These are phyloP conservation scores for Dasypus novemcinctus DNA, from an alignment of 2,113 vertebrate species.

Conservation along the genomic window DNA sequence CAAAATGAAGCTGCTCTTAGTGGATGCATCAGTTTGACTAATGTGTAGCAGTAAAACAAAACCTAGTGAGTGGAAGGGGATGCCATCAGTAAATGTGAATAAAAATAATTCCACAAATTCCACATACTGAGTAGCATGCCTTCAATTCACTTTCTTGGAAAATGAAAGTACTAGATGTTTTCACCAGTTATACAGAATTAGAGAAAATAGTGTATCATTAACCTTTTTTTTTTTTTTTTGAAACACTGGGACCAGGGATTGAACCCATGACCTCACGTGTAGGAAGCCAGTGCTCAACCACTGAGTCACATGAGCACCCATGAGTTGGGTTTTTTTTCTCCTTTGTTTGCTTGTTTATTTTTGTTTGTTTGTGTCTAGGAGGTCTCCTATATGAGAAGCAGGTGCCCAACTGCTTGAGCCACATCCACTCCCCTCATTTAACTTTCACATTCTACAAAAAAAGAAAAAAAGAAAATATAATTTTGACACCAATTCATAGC, in stretches of 20 bases:
- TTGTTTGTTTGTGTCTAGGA: too few relatives aligned
- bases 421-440: too few relatives aligned
- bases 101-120: neutral
- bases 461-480: slow-evolving; percentile 38
- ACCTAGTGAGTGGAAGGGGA: neutral
- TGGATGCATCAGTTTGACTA: neutral
- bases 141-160: neutral
- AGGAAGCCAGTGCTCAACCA: too few relatives aligned
- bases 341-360: too few relatives aligned
- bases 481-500: slow-evolving; percentile 73
- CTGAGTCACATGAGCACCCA: too few relatives aligned
- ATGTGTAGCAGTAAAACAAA: neutral
- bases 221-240: too few relatives aligned
- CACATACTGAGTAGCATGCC: neutral
- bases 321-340: too few relatives aligned
- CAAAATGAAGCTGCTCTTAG: neutral
- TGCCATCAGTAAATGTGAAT: fast-evolving
- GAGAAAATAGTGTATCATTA: neutral
- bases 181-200: neutral
- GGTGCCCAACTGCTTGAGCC: too few relatives aligned
- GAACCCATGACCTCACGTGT: too few relatives aligned
- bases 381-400: too few relatives aligned
- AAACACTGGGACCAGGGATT: too few relatives aligned
- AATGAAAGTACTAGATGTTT: neutral
- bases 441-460: neutral